Conservation (phyloP, 2,797 vertebrate genomes). For the Sebastes oblongus region DNA sequence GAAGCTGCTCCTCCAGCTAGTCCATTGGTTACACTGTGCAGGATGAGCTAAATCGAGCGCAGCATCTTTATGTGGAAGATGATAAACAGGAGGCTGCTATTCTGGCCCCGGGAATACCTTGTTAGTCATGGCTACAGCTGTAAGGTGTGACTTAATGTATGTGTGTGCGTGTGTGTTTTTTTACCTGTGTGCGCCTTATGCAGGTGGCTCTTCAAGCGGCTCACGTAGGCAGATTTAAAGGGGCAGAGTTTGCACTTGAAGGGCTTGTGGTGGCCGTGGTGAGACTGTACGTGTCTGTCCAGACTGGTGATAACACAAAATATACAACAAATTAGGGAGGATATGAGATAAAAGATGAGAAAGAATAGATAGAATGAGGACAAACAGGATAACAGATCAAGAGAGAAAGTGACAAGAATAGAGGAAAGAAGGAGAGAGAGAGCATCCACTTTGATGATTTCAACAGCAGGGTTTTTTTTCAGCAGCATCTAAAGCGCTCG, state of each 20-base stretch:
- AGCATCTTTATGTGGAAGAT: slow-evolving; percentile 22
- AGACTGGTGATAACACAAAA: slow-evolving; percentile 80
- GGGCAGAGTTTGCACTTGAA: slow-evolving; percentile 99
- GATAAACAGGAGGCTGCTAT: slow-evolving; percentile 32
- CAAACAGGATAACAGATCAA: slow-evolving; percentile 43
- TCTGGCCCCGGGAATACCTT: slow-evolving; percentile 16
- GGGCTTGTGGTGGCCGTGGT: slow-evolving; percentile 97
- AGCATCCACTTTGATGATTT: slow-evolving; percentile 60
- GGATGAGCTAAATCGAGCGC: slow-evolving; percentile 26
- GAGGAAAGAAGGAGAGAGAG: slow-evolving; percentile 29
- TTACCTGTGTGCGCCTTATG: slow-evolving; percentile 96
- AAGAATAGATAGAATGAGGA: slow-evolving; percentile 49
- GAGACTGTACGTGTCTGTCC: slow-evolving; percentile 98
- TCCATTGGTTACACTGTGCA: slow-evolving; percentile 21
- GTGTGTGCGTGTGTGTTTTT: slow-evolving; percentile 2
- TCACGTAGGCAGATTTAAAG: slow-evolving; percentile 97
- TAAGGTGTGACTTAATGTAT: slow-evolving; percentile 25
- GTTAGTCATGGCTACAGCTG: slow-evolving; percentile 42
- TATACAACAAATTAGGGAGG: slow-evolving; percentile 13
- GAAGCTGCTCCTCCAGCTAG: slow-evolving; percentile 11
- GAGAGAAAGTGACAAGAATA: slow-evolving; percentile 42
- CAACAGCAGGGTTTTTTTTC: slow-evolving; percentile 42
- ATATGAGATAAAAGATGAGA: slow-evolving; percentile 45
- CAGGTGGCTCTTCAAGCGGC: slow-evolving; percentile 96
- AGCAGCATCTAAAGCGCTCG: slow-evolving; percentile 39